Evolutionary conservation across 2,797 vertebrate species (phyloP).

Genomic region (Ambastaia sidthimunki): DNA sequence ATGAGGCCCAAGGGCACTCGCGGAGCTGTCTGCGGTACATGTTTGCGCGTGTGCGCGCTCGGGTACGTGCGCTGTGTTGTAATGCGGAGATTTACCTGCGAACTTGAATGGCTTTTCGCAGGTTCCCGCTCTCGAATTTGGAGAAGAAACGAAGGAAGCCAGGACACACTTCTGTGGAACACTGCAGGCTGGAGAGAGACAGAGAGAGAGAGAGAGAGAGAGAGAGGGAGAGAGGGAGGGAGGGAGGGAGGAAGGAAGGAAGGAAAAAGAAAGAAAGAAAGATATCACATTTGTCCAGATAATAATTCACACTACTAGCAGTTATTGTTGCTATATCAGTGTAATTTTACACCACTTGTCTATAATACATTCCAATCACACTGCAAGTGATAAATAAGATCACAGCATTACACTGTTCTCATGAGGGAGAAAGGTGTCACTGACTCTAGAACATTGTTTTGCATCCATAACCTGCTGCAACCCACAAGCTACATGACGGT

Average conservation of each 20-base stretch:
- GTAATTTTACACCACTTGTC: not conserved
- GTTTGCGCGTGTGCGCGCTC: constrained; percentile 24
- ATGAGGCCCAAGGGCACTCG: constrained; percentile 48
- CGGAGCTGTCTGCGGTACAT: constrained; percentile 22
- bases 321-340: constrained; percentile 13
- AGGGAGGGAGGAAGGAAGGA: not conserved
- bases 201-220: constrained; percentile 50
- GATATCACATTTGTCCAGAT: constrained; percentile 3
- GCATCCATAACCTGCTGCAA: not conserved
- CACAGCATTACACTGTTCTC: not conserved
- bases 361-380: constrained; percentile 15
- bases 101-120: constrained; percentile 88
- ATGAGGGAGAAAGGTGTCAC: not conserved
- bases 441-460: not conserved
- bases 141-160: constrained; percentile 84
- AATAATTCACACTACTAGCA: constrained; percentile 8
- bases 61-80: constrained; percentile 2
- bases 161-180: constrained; percentile 60
- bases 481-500: not conserved
- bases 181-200: constrained; percentile 68
- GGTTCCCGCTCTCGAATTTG: constrained; percentile 91
- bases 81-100: constrained; percentile 78
- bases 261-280: too few relatives aligned
- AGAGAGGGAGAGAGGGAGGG: not conserved
- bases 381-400: not conserved